Conservation (phyloP, 2,113 vertebrate species). For the Chloroceryle aenea region DNA sequence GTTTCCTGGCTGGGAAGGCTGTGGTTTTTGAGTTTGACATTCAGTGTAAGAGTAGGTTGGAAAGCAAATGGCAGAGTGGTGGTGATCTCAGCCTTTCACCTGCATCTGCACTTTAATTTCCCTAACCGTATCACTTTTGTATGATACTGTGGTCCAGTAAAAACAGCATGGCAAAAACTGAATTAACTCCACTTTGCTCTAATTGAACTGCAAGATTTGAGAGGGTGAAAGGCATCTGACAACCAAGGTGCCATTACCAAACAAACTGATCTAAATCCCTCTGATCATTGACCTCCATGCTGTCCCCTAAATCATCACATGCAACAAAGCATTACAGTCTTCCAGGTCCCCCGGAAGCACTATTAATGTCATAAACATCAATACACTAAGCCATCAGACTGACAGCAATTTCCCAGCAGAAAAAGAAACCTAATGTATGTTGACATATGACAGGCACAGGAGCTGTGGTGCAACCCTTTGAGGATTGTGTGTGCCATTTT, state of each 20-base stretch:
- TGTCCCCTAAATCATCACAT: background rate
- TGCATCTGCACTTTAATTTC: background rate
- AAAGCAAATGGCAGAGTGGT: background rate
- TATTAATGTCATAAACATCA: background rate
- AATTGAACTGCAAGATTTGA: background rate
- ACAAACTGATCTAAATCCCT: background rate
- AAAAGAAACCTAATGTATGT: background rate
- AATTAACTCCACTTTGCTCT: background rate
- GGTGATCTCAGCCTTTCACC: background rate
- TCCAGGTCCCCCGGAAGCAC: background rate
- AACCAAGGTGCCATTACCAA: background rate
- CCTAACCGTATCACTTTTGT: background rate
- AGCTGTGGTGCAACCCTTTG: background rate
- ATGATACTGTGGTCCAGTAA: background rate
- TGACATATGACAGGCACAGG: background rate
- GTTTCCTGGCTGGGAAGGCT: background rate
- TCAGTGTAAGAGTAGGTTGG: background rate
- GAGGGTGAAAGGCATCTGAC: background rate
- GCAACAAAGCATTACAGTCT: background rate
- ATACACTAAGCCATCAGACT: background rate
- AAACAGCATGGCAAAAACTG: background rate
- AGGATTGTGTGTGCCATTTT: background rate
- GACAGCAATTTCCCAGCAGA: constrained; percentile 1
- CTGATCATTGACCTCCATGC: background rate
- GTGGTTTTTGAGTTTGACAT: background rate